Percentiles rank a stretch among this genome's conserved stretches.
These are phyloP conservation scores for Caenorhabditis parvicauda DNA, from an alignment of 2,888 invertebrate genomes.

Conservation along the genomic window DNA sequence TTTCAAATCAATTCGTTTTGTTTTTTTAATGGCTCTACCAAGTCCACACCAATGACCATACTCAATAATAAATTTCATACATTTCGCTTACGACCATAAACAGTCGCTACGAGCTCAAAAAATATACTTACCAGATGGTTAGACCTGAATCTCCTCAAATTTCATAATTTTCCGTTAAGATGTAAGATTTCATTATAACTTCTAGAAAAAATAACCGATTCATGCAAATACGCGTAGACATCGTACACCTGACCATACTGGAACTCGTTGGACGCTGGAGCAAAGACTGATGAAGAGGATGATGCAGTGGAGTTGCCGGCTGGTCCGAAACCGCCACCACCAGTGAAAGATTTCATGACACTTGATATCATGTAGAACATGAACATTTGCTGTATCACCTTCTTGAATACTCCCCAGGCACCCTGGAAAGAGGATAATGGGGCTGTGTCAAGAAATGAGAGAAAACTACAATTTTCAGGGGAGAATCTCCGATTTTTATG, in stretches of 20 bases:
- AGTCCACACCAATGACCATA: too few species aligned
- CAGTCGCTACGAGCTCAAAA: slow-evolving; percentile 60
- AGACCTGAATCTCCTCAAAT: slow-evolving; percentile 35
- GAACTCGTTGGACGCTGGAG: slow-evolving; percentile 61
- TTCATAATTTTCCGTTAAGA: background rate
- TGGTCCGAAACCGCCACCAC: background rate
- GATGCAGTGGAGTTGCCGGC: background rate
- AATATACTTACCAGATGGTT: slow-evolving; percentile 50
- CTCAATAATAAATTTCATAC: too few species aligned
- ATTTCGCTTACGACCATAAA: slow-evolving; percentile 10
- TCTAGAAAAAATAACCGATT: slow-evolving; percentile 34
- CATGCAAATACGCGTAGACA: slow-evolving; percentile 66
- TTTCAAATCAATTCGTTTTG: too few species aligned
- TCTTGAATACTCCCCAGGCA: too few species aligned
- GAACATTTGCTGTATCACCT: too few species aligned
- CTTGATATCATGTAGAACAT: too few species aligned
- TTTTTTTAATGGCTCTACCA: too few species aligned
- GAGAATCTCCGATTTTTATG: too few species aligned
- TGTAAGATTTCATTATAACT: background rate
- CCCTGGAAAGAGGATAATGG: too few species aligned
- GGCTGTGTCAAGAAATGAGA: too few species aligned
- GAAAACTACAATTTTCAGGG: too few species aligned
- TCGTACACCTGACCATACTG: slow-evolving; percentile 64
- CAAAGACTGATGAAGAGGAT: background rate
- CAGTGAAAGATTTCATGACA: too few species aligned